Percentiles rank a stretch among this genome's conserved stretches.
These are phyloP conservation scores for Scolopax mira DNA, from an alignment of 2,113 vertebrate species.

Conservation along the genomic window DNA sequence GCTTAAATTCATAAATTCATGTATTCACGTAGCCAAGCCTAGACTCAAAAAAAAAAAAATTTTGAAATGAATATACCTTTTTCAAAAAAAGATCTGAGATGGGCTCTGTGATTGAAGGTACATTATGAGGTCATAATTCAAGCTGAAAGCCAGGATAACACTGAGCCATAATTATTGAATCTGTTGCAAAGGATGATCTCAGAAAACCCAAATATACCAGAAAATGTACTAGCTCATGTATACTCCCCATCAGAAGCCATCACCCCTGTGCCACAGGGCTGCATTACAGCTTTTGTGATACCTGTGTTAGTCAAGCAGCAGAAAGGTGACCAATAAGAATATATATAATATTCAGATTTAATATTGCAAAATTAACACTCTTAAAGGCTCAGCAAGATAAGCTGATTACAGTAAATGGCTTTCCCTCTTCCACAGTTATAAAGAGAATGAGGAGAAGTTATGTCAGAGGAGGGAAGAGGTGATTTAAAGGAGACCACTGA, in stretches of 20 bases:
- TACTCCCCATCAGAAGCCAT: background rate
- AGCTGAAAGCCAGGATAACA: background rate
- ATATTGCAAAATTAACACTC: constrained; percentile 24
- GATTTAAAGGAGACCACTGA: background rate
- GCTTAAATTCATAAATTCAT: background rate
- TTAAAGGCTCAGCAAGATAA: constrained; percentile 18
- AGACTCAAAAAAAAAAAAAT: background rate
- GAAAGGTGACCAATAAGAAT: background rate
- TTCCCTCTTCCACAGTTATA: background rate
- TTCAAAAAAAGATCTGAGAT: background rate
- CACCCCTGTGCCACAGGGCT: background rate
- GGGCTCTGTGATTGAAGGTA: background rate
- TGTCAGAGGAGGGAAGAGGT: background rate
- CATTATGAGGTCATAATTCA: background rate
- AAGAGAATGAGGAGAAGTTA: background rate
- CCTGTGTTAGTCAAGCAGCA: background rate
- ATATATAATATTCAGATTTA: background rate
- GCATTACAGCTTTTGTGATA: background rate
- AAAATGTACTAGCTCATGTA: background rate
- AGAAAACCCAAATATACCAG: background rate
- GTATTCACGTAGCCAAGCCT: fast-evolving
- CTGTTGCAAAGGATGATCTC: background rate
- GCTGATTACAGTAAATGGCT: background rate
- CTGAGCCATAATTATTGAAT: background rate
- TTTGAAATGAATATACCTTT: background rate